A percentile compares a stretch with the other conserved stretches of the same genome.
These are phyloP conservation scores for Ormyrus thymus DNA, from an alignment of 2,888 invertebrate genomes.

Conservation along the genomic window DNA sequence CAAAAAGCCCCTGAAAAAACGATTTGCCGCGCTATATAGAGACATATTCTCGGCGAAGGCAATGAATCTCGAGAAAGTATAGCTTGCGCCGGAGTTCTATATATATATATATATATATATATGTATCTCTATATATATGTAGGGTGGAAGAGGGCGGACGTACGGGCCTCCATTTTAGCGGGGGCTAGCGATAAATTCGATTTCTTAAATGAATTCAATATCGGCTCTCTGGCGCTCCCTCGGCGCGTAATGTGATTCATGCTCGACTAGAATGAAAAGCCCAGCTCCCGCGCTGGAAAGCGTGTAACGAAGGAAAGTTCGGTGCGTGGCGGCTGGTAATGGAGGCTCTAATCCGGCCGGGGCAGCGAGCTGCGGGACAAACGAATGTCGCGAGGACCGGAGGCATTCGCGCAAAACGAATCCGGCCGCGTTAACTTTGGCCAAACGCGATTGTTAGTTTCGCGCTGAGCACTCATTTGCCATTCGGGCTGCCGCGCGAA, in stretches of 20 bases:
- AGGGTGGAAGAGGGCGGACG: not conserved
- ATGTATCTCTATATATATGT: not conserved
- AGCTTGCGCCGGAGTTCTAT: not conserved
- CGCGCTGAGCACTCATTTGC: conserved; percentile 18
- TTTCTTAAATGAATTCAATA: conserved; percentile 55
- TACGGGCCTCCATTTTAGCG: not conserved
- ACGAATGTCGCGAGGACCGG: conserved; percentile 17
- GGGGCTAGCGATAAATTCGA: conserved; percentile 49
- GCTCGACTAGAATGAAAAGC: not conserved
- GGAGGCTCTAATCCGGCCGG: conserved; percentile 17
- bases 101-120: not conserved
- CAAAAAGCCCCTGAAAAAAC: conserved; percentile 16
- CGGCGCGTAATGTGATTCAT: conserved; percentile 47
- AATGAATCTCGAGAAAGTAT: conserved; percentile 43
- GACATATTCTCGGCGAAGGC: conserved; percentile 38
- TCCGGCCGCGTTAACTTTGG: conserved; percentile 39
- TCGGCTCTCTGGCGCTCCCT: conserved; percentile 9
- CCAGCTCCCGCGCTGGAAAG: not conserved
- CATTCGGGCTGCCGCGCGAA: conserved; percentile 12
- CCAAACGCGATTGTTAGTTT: conserved; percentile 46
- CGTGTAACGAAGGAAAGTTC: not conserved
- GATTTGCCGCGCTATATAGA: conserved; percentile 23
- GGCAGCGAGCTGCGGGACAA: conserved; percentile 1
- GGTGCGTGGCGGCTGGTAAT: not conserved
- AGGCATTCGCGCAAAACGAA: not conserved